Evolutionary conservation across 2,888 invertebrate species (phyloP).

Genomic region (Ametastegia equiseti): DNA sequence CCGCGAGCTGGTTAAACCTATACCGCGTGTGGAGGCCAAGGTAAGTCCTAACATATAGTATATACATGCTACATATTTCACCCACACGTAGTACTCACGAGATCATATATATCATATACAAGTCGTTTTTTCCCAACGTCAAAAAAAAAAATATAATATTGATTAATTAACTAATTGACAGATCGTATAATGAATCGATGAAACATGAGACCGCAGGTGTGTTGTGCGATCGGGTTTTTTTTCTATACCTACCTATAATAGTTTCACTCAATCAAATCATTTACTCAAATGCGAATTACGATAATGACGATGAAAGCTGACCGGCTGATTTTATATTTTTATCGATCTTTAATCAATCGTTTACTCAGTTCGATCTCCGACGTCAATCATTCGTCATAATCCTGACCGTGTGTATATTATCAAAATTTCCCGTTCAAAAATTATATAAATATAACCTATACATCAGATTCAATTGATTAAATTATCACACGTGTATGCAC

Average conservation of each 20-base stretch:
- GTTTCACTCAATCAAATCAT: no score
- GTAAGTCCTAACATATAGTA: no score
- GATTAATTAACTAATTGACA: no score
- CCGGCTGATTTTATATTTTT: neutral
- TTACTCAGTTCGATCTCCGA: neutral
- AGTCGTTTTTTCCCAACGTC: no score
- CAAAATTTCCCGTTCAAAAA: neutral
- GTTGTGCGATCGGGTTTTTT: no score
- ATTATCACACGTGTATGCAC: no score
- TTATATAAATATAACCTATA: neutral
- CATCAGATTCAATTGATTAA: slow-evolving; percentile 1
- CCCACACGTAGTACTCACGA: neutral
- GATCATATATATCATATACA: neutral
- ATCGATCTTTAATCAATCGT: neutral
- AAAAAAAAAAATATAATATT: no score
- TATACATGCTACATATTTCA: neutral
- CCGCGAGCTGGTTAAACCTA: neutral
- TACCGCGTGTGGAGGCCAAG: neutral
- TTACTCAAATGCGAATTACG: no score
- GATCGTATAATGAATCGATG: no score
- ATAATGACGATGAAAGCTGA: neutral
- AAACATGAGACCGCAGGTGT: no score
- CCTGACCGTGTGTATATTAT: neutral
- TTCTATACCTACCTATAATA: no score
- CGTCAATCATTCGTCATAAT: neutral